These are phyloP conservation scores for Nycticryphes semicollaris DNA, from an alignment of 2,113 vertebrate species.

Conservation along the genomic window DNA sequence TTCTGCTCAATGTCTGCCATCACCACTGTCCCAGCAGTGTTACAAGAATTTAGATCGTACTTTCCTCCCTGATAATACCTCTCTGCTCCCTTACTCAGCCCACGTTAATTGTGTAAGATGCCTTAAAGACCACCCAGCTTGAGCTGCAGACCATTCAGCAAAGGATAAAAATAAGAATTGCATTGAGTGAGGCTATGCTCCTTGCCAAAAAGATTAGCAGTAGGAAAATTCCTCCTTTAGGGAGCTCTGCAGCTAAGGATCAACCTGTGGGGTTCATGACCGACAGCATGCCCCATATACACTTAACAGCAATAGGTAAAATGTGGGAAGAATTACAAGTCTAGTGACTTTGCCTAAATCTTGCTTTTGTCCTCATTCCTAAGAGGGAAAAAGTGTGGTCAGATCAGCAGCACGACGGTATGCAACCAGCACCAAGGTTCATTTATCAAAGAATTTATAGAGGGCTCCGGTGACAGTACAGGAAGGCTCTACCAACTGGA, in stretches of 20 bases:
- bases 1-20: neutral
- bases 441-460: neutral
- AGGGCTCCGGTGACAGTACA: neutral
- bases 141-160: neutral
- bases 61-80: neutral
- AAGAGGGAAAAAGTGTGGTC: neutral
- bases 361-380: neutral
- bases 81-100: neutral
- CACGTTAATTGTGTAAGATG: rapidly evolving
- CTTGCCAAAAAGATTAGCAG: slow-evolving; percentile 13
- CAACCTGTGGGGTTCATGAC: neutral
- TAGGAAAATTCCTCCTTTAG: slow-evolving; percentile 34
- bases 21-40: neutral
- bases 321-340: neutral
- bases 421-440: rapidly evolving
- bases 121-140: slow-evolving; percentile 28
- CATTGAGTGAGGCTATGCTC: neutral
- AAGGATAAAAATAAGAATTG: slow-evolving; percentile 45
- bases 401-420: rapidly evolving
- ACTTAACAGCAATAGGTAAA: neutral
- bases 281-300: rapidly evolving
- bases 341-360: neutral
- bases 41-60: rapidly evolving
- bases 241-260: slow-evolving; percentile 8
- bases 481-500: neutral